phyloP scores from a whole-genome alignment of 2,113 vertebrate species.

The Brachypteracias leptosomus region DNA sequence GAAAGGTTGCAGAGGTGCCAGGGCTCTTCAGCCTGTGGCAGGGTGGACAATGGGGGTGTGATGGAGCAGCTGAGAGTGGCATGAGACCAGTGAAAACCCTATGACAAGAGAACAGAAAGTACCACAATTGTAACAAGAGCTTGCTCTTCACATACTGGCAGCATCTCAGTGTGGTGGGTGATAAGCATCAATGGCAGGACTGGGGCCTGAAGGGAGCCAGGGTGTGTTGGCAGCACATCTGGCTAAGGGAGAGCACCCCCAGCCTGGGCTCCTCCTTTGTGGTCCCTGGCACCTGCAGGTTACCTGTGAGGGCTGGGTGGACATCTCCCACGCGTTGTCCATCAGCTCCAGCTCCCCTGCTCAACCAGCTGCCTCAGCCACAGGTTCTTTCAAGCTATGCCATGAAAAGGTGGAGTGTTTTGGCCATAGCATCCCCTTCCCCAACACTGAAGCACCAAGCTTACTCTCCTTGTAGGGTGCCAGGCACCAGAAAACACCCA shows the following conservation, averaged over 20 bases:
- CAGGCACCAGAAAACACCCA: neutral
- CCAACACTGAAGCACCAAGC: neutral
- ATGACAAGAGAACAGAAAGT: neutral
- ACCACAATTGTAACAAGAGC: fast-evolving
- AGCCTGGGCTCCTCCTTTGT: neutral
- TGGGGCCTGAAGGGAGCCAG: neutral
- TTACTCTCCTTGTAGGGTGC: neutral
- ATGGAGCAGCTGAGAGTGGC: neutral
- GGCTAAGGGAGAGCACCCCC: neutral
- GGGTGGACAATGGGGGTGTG: neutral
- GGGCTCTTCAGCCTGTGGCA: neutral
- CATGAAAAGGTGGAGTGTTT: neutral
- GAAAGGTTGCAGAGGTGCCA: neutral
- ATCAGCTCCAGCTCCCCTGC: neutral
- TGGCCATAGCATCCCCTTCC: neutral
- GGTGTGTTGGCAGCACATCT: neutral
- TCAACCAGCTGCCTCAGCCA: neutral
- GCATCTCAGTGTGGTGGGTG: fast-evolving
- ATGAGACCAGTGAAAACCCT: fast-evolving
- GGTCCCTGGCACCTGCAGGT: neutral
- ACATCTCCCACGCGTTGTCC: neutral
- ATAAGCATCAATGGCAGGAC: neutral
- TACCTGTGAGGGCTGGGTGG: neutral
- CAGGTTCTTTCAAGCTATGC: neutral
- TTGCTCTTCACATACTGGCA: neutral